Conservation (phyloP, 2,113 vertebrate genomes). For the Odobenus rosmarus region DNA sequence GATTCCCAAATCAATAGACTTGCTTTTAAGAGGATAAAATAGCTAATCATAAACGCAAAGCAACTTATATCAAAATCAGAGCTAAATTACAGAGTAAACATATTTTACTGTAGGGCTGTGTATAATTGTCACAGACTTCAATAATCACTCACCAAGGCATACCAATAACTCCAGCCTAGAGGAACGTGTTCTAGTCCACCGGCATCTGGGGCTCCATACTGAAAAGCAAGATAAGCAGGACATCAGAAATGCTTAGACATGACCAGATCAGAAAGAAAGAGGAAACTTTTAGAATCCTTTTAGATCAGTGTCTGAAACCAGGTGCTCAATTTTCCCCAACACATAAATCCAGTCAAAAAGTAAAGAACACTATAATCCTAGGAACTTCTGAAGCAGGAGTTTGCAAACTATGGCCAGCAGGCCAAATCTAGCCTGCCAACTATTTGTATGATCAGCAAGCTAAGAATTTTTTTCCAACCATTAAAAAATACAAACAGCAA, state of each 20-base stretch:
- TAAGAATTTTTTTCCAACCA: background rate
- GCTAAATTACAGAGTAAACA: background rate
- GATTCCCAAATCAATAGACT: constrained; percentile 7
- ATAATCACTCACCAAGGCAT: constrained; percentile 92
- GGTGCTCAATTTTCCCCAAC: background rate
- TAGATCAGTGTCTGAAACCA: background rate
- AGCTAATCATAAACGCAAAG: background rate
- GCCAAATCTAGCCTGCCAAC: background rate
- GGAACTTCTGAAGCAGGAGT: background rate
- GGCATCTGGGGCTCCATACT: constrained; percentile 94
- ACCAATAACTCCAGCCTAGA: constrained; percentile 96
- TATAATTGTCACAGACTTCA: background rate
- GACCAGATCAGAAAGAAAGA: background rate
- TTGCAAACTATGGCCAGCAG: background rate
- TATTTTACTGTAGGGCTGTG: background rate
- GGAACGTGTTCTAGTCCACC: constrained; percentile 95
- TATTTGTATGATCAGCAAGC: background rate
- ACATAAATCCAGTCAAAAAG: background rate
- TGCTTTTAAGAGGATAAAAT: constrained; percentile 16
- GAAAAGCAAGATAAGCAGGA: constrained; percentile 68
- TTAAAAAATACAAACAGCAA: constrained; percentile 11
- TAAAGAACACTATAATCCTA: background rate
- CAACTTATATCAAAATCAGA: background rate
- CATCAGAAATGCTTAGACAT: background rate
- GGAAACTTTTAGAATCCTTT: background rate